Evolutionary conservation across 2,113 vertebrate genomes (phyloP).

Genomic region (Hippopotamus amphibius): DNA sequence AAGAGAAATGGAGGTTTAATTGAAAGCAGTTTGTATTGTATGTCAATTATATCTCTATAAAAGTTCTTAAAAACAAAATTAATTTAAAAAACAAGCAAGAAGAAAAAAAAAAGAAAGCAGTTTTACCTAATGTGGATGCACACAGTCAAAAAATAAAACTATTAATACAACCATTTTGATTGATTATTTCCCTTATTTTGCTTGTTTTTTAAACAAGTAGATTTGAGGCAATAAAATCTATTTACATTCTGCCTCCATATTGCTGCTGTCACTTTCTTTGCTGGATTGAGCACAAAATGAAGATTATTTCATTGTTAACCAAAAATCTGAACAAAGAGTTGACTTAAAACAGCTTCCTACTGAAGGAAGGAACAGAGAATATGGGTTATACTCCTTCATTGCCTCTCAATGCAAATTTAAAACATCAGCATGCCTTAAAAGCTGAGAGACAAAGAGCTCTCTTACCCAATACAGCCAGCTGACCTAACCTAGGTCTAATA

Average conservation of each 20-base stretch:
- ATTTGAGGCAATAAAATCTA: background rate
- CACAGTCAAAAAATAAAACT: background rate
- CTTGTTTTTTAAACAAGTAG: background rate
- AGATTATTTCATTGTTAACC: constrained; percentile 1
- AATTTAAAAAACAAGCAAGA: too few relatives aligned
- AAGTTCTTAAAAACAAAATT: too few relatives aligned
- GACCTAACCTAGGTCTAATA: background rate
- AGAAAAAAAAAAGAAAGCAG: background rate
- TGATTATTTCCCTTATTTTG: background rate
- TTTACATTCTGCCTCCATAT: background rate
- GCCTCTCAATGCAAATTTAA: background rate
- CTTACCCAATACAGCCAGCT: background rate
- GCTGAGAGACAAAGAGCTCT: background rate
- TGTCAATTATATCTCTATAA: too few relatives aligned
- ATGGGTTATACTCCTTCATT: background rate
- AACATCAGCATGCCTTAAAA: background rate
- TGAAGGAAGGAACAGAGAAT: background rate
- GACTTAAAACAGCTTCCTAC: background rate
- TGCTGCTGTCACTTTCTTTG: background rate
- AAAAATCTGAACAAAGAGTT: constrained; percentile 4
- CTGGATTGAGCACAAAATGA: background rate
- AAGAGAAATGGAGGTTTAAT: background rate
- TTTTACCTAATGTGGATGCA: background rate
- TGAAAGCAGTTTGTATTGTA: background rate
- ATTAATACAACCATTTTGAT: background rate